These are phyloP conservation scores for Andricus curvator DNA, from an alignment of 2,888 invertebrate genomes.

Conservation along the genomic window DNA sequence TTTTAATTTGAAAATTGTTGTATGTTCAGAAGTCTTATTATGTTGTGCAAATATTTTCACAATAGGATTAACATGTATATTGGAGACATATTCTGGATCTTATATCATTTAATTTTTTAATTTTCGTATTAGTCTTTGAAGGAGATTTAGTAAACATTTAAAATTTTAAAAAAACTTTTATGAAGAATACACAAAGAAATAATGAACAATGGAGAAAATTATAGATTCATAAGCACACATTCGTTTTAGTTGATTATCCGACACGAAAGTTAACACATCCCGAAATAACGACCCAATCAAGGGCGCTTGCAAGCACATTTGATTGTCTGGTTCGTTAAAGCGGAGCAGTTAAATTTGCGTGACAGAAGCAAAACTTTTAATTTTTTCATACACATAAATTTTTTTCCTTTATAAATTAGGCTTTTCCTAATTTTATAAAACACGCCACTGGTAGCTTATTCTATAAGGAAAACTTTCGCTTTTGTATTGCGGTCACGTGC, in stretches of 20 bases:
- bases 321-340: background rate
- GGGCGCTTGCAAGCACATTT: background rate
- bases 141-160: no score
- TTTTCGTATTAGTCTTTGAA: no score
- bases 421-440: conserved; percentile 2
- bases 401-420: background rate
- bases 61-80: no score
- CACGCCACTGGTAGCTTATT: background rate
- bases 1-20: no score
- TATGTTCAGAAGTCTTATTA: no score
- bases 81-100: no score
- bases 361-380: background rate
- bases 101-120: no score
- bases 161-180: background rate
- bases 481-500: background rate
- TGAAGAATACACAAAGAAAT: background rate
- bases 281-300: background rate
- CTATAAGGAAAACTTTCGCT: background rate
- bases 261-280: background rate
- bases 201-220: background rate
- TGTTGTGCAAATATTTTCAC: no score
- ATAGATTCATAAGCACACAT: background rate
- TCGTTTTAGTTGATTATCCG: background rate
- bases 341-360: background rate
- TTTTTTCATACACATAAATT: background rate